Base-by-base conservation (phyloP, 2,113 vertebrate species). In the Saguinus imperator region DNA sequence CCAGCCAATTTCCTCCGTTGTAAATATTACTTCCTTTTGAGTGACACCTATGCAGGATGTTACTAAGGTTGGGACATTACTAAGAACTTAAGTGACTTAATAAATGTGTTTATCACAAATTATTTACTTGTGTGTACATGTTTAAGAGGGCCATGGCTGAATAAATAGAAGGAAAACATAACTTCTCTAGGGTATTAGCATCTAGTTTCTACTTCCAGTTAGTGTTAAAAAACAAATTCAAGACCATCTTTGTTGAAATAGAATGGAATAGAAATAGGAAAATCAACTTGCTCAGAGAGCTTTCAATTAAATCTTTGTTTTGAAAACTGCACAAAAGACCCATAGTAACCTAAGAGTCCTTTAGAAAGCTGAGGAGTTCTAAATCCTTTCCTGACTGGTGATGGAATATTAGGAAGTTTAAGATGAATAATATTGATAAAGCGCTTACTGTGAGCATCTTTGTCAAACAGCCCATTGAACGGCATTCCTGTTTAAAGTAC, bases 291-390 rank as follows among this genome's bases (percentile, higher is more conserved):
- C 80, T 90, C 9, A 37, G 45, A 82, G 66, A 95, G 11, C 29
- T 80, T 87, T 89, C 35, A 96, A 94, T 61, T 81, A 5, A 29
- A 9, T 29, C 8, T 83, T 43, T 87, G 68, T 90, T 85, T 58
- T 86, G 17, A 93, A 77, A 94, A 66, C 66, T 58, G 13, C 18
- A 73, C 29, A 72, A 57, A 70, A 86, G 11, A 64, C 43, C 40
- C 23, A 87, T 55, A 68, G 85, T 72, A 88, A 48, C 11, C 3
- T 0, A 0, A 52, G 14, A 64, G 18, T 45, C 66, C 58, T 93
- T 97, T 89, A 91, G 58, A 80, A 94, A 82, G n/a, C 55, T 92
- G 80, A 88, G 57, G 35, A 95, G 64, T 89, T 27, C 43, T 48
- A 48, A 43, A 18, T 77, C 61, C 29, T 94, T 35, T 58, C 43